A percentile compares a stretch with the other conserved stretches of the same genome.
These are phyloP conservation scores for Ispidina picta DNA, from an alignment of 2,797 vertebrate species.

Conservation along the genomic window DNA sequence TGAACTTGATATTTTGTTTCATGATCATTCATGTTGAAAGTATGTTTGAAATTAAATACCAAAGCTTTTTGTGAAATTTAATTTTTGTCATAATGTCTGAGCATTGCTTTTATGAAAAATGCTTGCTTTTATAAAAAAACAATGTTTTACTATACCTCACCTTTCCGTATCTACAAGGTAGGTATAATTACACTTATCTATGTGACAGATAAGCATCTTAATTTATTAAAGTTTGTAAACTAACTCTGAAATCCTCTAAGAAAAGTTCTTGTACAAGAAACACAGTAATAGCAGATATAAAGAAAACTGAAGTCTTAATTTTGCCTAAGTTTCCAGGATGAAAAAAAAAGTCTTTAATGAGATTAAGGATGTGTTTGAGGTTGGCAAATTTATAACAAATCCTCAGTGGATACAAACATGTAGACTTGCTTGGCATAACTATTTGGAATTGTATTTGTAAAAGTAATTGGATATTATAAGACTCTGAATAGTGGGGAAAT, in stretches of 20 bases:
- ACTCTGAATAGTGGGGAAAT: slow-evolving; percentile 46
- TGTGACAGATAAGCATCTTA: slow-evolving; percentile 35
- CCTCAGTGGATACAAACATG: slow-evolving; percentile 43
- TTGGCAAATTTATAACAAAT: slow-evolving; percentile 60
- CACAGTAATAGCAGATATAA: slow-evolving; percentile 11
- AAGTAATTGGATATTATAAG: slow-evolving; percentile 60
- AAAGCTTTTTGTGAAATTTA: background rate
- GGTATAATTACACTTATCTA: slow-evolving; percentile 46
- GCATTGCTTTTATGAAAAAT: background rate
- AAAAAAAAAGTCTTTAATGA: slow-evolving; percentile 58
- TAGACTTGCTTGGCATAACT: slow-evolving; percentile 46
- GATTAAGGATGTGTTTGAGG: slow-evolving; percentile 47
- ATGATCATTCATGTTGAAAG: slow-evolving; percentile 50
- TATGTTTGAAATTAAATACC: slow-evolving; percentile 25
- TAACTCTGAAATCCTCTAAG: slow-evolving; percentile 4
- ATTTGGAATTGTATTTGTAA: slow-evolving; percentile 58
- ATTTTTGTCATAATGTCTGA: background rate
- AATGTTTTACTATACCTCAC: background rate
- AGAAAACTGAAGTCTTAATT: slow-evolving; percentile 55
- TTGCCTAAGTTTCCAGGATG: background rate
- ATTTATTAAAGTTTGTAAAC: slow-evolving; percentile 61
- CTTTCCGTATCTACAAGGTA: slow-evolving; percentile 5
- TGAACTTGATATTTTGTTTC: slow-evolving; percentile 51
- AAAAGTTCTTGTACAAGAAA: background rate
- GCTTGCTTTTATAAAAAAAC: slow-evolving; percentile 7